Evolutionary conservation across 2,797 vertebrate genomes (phyloP), one percentile per base, ranked within the genome.

Genomic region (Dallia pectoralis): DNA sequence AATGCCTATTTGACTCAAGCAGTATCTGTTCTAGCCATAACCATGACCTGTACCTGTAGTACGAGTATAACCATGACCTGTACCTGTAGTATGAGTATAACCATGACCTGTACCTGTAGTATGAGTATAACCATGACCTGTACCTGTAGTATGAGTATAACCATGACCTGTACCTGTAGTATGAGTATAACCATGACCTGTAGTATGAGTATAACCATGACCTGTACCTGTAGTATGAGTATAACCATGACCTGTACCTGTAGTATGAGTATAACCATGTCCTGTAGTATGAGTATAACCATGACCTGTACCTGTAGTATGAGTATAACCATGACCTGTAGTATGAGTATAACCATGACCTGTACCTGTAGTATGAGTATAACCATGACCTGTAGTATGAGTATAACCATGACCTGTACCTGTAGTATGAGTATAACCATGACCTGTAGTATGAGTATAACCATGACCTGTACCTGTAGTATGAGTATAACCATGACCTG

Each of bases 21-120:
- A 1, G 3, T 14, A 4, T 14, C 40, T 14, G 9, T n/a, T 25
- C 19, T 22, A n/a, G 22, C 8, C n/a, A n/a, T n/a, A n/a, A n/a
- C n/a, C n/a, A 25, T 32, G 61, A 27, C 6, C 22, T 4, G 9
- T 92, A 96, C 95, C 95, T 96, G 95, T 61, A 96, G 85, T 67
- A 96, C 90, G 4, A 96, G 91, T 76, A n/a, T n/a, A n/a, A n/a
- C n/a, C n/a, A 25, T 32, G 61, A 27, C 6, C 22, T 4, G 9
- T 92, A 96, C 95, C 95, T 96, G 95, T 61, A 96, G 85, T 67
- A 96, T 90, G 4, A 96, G 91, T 76, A n/a, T n/a, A n/a, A n/a
- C n/a, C n/a, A 25, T 32, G 61, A 27, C 6, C 22, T 4, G 9
- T 92, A 96, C 95, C 95, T 96, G 95, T 61, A 96, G 85, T 67